phyloP scores from a whole-genome alignment of 2,888 invertebrate genomes.

The Ennomos fuscantarius region DNA sequence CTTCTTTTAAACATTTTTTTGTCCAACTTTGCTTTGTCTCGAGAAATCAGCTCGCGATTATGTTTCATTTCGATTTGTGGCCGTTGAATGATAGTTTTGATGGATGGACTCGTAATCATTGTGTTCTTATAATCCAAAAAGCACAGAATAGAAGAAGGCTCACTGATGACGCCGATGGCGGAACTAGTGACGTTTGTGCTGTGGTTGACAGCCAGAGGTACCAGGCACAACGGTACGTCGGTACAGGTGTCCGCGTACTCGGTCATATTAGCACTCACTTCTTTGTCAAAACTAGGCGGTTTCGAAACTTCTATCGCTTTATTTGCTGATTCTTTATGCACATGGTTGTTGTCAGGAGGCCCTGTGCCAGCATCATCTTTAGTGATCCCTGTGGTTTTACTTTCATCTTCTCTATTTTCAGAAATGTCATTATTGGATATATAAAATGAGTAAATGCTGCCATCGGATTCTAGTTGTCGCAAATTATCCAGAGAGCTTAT shows the following conservation, averaged over 20 bases:
- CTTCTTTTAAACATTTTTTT: slow-evolving; percentile 23
- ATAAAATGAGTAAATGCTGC: slow-evolving; percentile 56
- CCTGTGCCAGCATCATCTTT: slow-evolving; percentile 7
- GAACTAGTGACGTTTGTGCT: slow-evolving; percentile 54
- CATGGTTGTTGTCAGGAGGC: slow-evolving; percentile 5
- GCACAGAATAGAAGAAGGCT: slow-evolving; percentile 55
- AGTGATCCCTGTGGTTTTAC: background rate
- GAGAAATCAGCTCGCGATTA: slow-evolving; percentile 19
- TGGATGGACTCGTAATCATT: slow-evolving; percentile 27
- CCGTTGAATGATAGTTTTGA: slow-evolving; percentile 38
- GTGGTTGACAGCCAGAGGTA: slow-evolving; percentile 46
- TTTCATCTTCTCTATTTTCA: slow-evolving; percentile 1
- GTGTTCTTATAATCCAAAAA: slow-evolving; percentile 47
- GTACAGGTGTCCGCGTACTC: slow-evolving; percentile 52
- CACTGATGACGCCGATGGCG: slow-evolving; percentile 48
- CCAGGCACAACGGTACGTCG: slow-evolving; percentile 56
- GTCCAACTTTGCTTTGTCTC: slow-evolving; percentile 31
- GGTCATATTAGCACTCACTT: slow-evolving; percentile 53
- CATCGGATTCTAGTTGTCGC: slow-evolving; percentile 53
- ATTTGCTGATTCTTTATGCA: slow-evolving; percentile 7
- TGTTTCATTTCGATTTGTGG: slow-evolving; percentile 34
- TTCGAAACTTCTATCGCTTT: slow-evolving; percentile 21
- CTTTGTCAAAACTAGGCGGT: slow-evolving; percentile 57
- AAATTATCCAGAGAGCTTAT: slow-evolving; percentile 58
- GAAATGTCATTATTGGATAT: slow-evolving; percentile 44